phyloP scores from a whole-genome alignment of 1,140 invertebrate genomes.

The Brachionus angularis region DNA sequence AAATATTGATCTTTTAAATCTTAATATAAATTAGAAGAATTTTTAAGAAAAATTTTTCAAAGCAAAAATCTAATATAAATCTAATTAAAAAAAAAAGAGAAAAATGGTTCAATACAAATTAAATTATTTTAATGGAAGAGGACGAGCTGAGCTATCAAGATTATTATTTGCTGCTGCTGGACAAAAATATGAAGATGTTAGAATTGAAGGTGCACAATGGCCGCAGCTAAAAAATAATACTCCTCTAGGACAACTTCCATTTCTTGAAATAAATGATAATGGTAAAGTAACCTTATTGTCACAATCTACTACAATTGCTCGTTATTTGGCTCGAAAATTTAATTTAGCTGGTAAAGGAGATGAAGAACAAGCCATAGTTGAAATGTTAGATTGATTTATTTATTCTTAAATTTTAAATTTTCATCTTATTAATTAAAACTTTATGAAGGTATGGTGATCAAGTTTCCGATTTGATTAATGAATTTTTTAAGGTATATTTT shows the following conservation, averaged over 20 bases:
- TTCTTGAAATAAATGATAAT: constrained; percentile 12
- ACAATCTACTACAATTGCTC: constrained; percentile 34
- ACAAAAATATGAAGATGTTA: constrained; percentile 31
- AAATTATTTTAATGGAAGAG: constrained; percentile 31
- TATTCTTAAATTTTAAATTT: no score
- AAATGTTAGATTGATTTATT: no score
- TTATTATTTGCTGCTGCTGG: constrained; percentile 42
- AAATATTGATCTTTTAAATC: no score
- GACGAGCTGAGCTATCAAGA: constrained; percentile 25
- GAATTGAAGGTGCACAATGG: constrained; percentile 24
- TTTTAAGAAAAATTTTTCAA: no score
- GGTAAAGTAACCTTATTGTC: background rate
- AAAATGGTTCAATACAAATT: constrained; percentile 43
- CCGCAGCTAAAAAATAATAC: constrained; percentile 8
- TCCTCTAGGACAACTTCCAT: constrained; percentile 24
- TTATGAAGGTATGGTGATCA: no score
- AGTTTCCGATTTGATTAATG: background rate
- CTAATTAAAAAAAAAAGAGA: background rate
- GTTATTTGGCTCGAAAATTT: constrained; percentile 32
- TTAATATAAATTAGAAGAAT: no score
- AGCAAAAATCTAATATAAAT: no score
- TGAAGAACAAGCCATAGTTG: constrained; percentile 19
- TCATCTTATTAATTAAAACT: no score
- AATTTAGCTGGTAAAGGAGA: constrained; percentile 30
- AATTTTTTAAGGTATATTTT: background rate